A percentile compares a stretch with the other conserved stretches of the same genome.
Conservation (phyloP, 1,140 invertebrate genomes). For the Euura lappo region DNA sequence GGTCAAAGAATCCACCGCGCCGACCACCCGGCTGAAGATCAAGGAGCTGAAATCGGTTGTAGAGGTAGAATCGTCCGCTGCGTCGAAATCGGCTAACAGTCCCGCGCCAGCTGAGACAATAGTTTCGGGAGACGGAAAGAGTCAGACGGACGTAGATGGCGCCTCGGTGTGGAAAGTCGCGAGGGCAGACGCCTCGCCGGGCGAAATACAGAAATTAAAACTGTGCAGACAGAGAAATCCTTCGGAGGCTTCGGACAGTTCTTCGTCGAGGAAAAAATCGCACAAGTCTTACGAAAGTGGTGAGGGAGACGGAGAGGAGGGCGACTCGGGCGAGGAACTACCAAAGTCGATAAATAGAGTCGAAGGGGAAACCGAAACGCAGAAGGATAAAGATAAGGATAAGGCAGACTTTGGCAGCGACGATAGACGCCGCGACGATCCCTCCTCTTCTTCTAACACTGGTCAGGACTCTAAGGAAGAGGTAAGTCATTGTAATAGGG, state of each 20-base stretch:
- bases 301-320: slow-evolving; percentile 54
- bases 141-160: slow-evolving; percentile 32
- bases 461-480: slow-evolving; percentile 56
- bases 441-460: slow-evolving; percentile 48
- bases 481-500: slow-evolving; percentile 60
- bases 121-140: slow-evolving; percentile 3
- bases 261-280: slow-evolving; percentile 49
- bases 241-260: slow-evolving; percentile 53
- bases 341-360: slow-evolving; percentile 41
- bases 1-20: not conserved
- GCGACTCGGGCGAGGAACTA: slow-evolving; percentile 54
- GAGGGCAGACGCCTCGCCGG: slow-evolving; percentile 59
- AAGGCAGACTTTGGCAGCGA: no score
- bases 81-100: no score
- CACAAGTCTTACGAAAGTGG: slow-evolving; percentile 56
- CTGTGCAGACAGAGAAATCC: slow-evolving; percentile 58
- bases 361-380: slow-evolving; percentile 35
- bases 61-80: slow-evolving; percentile 4
- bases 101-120: slow-evolving; percentile 29
- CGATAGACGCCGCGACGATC: slow-evolving; percentile 32
- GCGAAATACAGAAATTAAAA: slow-evolving; percentile 63
- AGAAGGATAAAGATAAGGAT: no score
- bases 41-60: slow-evolving; percentile 25
- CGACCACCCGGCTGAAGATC: slow-evolving; percentile 9
- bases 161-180: slow-evolving; percentile 63